Conservation (phyloP, 2,888 invertebrate genomes). For the Leptopterna dolabrata region DNA sequence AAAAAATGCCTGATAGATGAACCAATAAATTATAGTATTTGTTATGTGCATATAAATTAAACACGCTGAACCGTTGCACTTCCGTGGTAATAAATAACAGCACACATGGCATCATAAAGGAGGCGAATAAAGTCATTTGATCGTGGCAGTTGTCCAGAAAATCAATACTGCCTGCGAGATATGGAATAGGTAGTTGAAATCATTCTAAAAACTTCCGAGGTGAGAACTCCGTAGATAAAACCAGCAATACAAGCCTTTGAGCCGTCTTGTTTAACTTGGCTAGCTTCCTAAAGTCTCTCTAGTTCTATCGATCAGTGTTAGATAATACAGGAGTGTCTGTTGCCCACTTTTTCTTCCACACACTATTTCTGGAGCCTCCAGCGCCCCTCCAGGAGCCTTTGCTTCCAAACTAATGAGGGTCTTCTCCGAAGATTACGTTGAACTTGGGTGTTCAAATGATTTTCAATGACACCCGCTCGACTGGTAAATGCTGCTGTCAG, state of each 20-base stretch:
- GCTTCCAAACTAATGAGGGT: conserved; percentile 16
- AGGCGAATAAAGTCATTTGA: background rate
- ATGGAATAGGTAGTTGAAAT: background rate
- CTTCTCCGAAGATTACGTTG: conserved; percentile 11
- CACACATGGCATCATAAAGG: background rate
- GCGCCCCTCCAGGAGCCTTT: background rate
- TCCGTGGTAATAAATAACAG: background rate
- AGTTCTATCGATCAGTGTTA: conserved; percentile 39
- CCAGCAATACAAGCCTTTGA: background rate
- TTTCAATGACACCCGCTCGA: background rate
- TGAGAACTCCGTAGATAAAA: background rate
- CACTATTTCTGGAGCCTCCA: conserved; percentile 34
- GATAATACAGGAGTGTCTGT: conserved; percentile 37
- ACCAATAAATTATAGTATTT: too few species aligned
- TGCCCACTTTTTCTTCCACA: conserved; percentile 27
- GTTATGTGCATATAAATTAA: background rate
- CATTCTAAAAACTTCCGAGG: background rate
- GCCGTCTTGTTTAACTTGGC: conserved; percentile 34
- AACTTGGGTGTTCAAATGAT: background rate
- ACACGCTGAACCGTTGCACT: background rate
- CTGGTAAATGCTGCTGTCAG: background rate
- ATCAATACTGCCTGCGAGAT: background rate
- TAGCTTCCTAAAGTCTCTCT: conserved; percentile 2
- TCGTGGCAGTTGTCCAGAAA: background rate
- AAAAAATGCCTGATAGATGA: too few species aligned